Evolutionary conservation across 2,113 vertebrate genomes (phyloP), one percentile per base, ranked within the genome.

Genomic region (Pollachius pollachius): DNA sequence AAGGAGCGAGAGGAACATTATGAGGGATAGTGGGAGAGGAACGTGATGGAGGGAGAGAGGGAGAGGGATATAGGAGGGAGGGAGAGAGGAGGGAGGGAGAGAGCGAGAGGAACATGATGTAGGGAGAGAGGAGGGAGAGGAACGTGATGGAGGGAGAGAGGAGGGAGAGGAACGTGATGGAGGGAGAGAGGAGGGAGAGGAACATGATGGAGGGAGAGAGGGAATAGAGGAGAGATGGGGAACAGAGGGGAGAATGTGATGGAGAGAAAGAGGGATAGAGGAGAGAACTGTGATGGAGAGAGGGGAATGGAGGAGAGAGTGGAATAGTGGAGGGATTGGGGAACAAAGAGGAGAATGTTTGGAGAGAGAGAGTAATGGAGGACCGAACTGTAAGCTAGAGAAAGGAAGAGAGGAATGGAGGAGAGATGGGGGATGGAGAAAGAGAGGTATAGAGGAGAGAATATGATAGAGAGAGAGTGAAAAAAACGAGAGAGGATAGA

Each of bases 111-210:
- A 15, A 27, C 15, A 11, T 9, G 3, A 13, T 17, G 23, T 23
- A 63, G 21, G 61, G 54, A 73, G 3, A 58, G n/a, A 0, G 27
- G 64, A 58, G 69, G 13, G 52, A 30, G 56, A 61, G 78, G 62
- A 71, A 23, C 21, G 23, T 64, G 72, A 76, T 79, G 80, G 75
- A 73, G 16, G 11, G 56, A 58, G 25, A 73, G 69, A 52, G 48
- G n/a, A 21, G 73, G 67, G n/a, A 60, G 58, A 21, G 18, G 21
- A 15, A 27, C 15, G 25, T 9, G 3, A 13, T 17, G 23, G 61
- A 63, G 21, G 61, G 67, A 73, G 70, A 73, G 57, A 76, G 57
- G 65, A 69, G 64, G 2, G 21, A 2, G 21, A 2, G 2, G 21
- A 23, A 23, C 2, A 2, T 23, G 21, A 23, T 23, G 21, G 21